Base-by-base conservation (phyloP, 2,113 vertebrate genomes). In the Alectura lathami region DNA sequence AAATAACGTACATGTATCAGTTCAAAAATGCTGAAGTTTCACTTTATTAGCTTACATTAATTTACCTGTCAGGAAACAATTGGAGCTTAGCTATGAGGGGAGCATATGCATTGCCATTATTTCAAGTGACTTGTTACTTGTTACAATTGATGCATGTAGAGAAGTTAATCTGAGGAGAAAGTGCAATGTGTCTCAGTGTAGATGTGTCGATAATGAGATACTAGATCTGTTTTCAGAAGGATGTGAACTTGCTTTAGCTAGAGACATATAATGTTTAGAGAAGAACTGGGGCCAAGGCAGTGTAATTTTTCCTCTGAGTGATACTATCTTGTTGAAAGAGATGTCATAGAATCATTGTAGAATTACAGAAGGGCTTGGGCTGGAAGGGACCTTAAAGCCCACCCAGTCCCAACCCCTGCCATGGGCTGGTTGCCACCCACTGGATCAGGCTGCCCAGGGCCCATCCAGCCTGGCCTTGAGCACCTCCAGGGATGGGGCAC, bases 81-180 rank as follows among this genome's bases (percentile, higher is more conserved):
- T 84, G 80, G 60, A 88, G 29, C 50, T 85, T 63, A 89, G 47
- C 57, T 68, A 16, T 88, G n/a, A 82, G 89, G 82, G 27, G 30
- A 57, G 74, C 32, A 24, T 72, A 54, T 21, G 67, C 22, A 47
- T n/a, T 91, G 64, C 9, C 13, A 50, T 93, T 79, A 53, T 89
- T 96, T 81, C 32, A 78, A 87, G n/a, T 36, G 20, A 45, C 32
- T 54, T 78, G 24, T 88, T 93, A 94, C 94, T 93, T 87, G 90
- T 80, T 93, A n/a, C n/a, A n/a, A n/a, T 42, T 30, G 20, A 56
- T 80, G 86, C 29, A 50, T 64, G 87, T 3, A 36, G 54, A 68
- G 68, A 93, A 51, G 83, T 77, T 90, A 83, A 78, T 91, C 38
- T 82, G 62, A 95, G 66, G 34, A 79, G 45, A 83, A 67, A 74